These are phyloP conservation scores for Tetramorium simillimum DNA, from an alignment of 1,140 invertebrate genomes.

Conservation along the genomic window DNA sequence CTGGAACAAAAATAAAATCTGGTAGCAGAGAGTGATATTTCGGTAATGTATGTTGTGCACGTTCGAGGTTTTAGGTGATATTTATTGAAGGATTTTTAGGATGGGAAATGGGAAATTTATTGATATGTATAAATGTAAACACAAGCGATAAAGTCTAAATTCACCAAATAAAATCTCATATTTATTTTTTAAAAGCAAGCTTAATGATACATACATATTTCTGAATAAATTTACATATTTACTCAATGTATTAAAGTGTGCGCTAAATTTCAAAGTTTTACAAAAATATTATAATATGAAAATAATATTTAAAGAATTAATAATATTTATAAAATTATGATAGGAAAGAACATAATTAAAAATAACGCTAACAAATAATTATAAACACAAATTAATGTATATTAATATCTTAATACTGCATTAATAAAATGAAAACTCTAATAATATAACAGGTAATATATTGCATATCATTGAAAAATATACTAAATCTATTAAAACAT, in stretches of 20 bases:
- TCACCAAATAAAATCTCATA: background rate
- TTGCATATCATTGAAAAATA: background rate
- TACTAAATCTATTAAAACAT: constrained; percentile 13
- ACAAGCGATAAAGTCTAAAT: background rate
- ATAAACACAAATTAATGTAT: background rate
- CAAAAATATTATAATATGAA: background rate
- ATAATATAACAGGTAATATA: background rate
- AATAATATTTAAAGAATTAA: background rate
- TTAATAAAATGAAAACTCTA: background rate
- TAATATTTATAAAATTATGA: background rate
- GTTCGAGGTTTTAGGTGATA: background rate
- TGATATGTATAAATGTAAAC: background rate
- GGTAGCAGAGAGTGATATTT: background rate
- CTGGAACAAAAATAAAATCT: constrained; percentile 29
- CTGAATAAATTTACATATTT: background rate
- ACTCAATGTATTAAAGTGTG: background rate
- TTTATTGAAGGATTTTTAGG: constrained; percentile 20
- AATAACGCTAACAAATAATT: background rate
- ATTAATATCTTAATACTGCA: background rate
- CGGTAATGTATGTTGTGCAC: background rate
- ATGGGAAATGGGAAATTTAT: background rate
- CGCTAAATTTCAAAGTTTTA: background rate
- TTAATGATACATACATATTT: background rate
- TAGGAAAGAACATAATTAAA: background rate
- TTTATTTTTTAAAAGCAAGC: constrained; percentile 19